phyloP scores from a whole-genome alignment of 2,797 vertebrate genomes.

The Trachops cirrhosus region DNA sequence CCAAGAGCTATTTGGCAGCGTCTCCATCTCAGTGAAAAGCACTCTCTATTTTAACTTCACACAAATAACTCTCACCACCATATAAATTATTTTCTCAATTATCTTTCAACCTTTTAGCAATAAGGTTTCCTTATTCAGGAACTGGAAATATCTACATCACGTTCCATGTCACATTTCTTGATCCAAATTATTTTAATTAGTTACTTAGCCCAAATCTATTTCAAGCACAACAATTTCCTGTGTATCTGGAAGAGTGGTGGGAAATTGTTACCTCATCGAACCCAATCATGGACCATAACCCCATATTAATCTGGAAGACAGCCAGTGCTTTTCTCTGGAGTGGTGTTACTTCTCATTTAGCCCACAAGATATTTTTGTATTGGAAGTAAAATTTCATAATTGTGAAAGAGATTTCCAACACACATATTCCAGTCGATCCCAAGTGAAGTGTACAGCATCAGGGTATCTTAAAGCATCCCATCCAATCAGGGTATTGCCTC shows the following conservation, averaged over 20 bases:
- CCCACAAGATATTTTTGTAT: slow-evolving; percentile 56
- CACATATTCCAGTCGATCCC: slow-evolving; percentile 65
- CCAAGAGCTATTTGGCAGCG: slow-evolving; percentile 81
- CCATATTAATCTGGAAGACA: slow-evolving; percentile 64
- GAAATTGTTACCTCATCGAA: slow-evolving; percentile 76
- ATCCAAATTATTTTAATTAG: slow-evolving; percentile 74
- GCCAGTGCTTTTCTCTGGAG: slow-evolving; percentile 63
- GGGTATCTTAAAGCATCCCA: slow-evolving; percentile 8
- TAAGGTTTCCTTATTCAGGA: slow-evolving; percentile 73
- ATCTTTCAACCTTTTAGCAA: slow-evolving; percentile 72
- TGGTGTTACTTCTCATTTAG: slow-evolving; percentile 63
- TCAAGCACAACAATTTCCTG: slow-evolving; percentile 78
- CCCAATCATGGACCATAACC: slow-evolving; percentile 61
- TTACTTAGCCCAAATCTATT: slow-evolving; percentile 77
- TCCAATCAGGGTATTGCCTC: slow-evolving; percentile 27
- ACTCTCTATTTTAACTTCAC: slow-evolving; percentile 77
- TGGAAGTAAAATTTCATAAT: slow-evolving; percentile 51
- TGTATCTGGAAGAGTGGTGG: slow-evolving; percentile 73
- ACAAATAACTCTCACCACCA: slow-evolving; percentile 76
- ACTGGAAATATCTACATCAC: slow-evolving; percentile 74
- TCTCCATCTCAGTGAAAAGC: slow-evolving; percentile 76
- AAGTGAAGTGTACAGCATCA: slow-evolving; percentile 59
- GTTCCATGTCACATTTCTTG: slow-evolving; percentile 68
- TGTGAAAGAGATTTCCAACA: slow-evolving; percentile 56
- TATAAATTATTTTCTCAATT: slow-evolving; percentile 78